Base-by-base conservation (phyloP, 2,113 vertebrate genomes). In the Rhinolophus ferrumequinum region DNA sequence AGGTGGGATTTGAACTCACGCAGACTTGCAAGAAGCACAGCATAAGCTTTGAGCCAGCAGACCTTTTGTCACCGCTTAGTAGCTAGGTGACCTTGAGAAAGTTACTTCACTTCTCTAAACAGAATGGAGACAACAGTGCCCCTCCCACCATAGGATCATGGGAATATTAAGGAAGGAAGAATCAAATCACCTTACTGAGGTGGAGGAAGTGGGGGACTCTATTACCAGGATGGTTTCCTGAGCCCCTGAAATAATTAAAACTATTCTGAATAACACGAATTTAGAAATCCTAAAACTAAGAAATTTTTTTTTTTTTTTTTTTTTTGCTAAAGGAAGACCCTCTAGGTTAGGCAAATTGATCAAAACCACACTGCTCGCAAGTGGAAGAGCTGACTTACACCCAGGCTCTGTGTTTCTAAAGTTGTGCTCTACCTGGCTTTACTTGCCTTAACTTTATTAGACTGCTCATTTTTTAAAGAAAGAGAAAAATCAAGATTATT, bases 221-320 rank as follows among this genome's bases (percentile, higher is more conserved):
- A 52, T 35, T 14, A 52, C 72, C 38, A 21, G 33, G 4, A n/a
- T 76, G 47, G 35, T 38, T 89, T 76, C 73, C 60, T 47, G 22
- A 88, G 16, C 3, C 15, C 30, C 72, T 73, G 33, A 73, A 73
- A 72, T 56, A 81, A 54, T 76, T 52, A 24, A 15, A 82, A 73
- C 26, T 47, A 64, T 77, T 84, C 28, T 41, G 15, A 81, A 76
- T 64, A 72, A 85, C 8, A 44, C 54, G 38, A 64, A 95, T 58
- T 95, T 60, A 91, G 50, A 96, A 92, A 72, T 30, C 30, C 13
- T n/a, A 88, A 79, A 69, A 84, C 79, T 56, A 93, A 41, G 16
- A 82, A 82, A 62, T 28, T 26, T 62, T 60, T 60, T 62, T 64
- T 14, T 30, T 64, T 30, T 28, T 62, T 28, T 21, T 28, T 28